phyloP scores from a whole-genome alignment of 2,888 invertebrate genomes.

The Sussaba pulchella region DNA sequence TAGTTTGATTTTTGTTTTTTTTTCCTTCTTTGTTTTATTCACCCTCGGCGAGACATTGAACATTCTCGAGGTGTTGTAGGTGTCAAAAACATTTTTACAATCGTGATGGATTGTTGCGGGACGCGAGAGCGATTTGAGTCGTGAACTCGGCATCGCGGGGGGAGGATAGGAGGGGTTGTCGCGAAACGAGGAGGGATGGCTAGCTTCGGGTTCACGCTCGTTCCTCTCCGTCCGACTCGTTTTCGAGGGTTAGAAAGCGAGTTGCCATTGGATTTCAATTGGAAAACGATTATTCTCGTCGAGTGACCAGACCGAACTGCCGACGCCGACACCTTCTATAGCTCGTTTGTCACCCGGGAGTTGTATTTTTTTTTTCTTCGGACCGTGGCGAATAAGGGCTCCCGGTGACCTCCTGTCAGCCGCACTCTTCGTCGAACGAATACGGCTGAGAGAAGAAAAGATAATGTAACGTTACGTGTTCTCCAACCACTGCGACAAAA shows the following conservation, averaged over 20 bases:
- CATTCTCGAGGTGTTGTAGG: conserved; percentile 71
- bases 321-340: conserved; percentile 57
- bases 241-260: conserved; percentile 50
- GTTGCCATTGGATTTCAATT: conserved; percentile 83
- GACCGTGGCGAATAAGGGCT: conserved; percentile 21
- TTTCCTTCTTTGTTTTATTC: conserved; percentile 42
- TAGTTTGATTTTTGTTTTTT: conserved; percentile 30
- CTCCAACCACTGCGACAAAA: conserved; percentile 7
- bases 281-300: conserved; percentile 83
- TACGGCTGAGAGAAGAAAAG: neutral
- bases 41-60: conserved; percentile 35
- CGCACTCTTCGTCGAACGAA: conserved; percentile 47
- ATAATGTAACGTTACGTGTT: conserved; percentile 1
- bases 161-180: too few relatives aligned
- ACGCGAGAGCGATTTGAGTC: conserved; percentile 24
- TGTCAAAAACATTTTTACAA: conserved; percentile 80
- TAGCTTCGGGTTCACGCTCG: conserved; percentile 20
- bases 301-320: conserved; percentile 76
- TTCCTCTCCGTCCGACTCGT: conserved; percentile 34
- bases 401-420: conserved; percentile 58
- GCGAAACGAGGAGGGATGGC: conserved; percentile 22
- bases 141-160: conserved; percentile 26
- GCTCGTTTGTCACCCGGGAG: conserved; percentile 74
- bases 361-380: conserved; percentile 39
- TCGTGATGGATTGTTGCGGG: conserved; percentile 76